These are phyloP conservation scores for Tetranychus cinnabarinus DNA, from an alignment of 1,140 invertebrate species.

Conservation along the genomic window DNA sequence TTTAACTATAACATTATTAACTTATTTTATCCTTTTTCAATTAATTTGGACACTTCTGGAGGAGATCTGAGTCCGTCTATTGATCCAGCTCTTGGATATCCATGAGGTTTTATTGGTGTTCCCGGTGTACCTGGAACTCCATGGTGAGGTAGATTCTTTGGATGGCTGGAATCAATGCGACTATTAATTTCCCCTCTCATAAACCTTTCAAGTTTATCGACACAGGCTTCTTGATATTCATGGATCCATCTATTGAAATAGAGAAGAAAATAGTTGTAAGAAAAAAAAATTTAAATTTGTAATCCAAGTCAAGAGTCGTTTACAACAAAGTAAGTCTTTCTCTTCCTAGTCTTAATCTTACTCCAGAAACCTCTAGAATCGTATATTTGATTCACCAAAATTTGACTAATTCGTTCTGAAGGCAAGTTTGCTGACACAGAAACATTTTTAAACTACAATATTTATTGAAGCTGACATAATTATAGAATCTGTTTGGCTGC, in stretches of 20 bases:
- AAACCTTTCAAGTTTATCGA: constrained; percentile 77
- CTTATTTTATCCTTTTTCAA: too few species aligned
- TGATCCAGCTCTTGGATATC: background rate
- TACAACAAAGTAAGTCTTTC: too few species aligned
- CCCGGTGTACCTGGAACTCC: constrained; percentile 9
- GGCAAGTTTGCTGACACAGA: too few species aligned
- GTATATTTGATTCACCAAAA: too few species aligned
- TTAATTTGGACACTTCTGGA: background rate
- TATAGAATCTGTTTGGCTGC: too few species aligned
- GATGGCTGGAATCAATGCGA: background rate
- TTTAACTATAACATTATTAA: too few species aligned
- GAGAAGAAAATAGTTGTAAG: background rate
- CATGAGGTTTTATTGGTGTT: constrained; percentile 1
- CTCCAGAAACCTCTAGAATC: too few species aligned
- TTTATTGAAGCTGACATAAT: too few species aligned
- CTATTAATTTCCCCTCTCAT: constrained; percentile 22
- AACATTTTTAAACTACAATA: too few species aligned
- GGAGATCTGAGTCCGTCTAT: background rate
- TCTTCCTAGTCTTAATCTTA: too few species aligned
- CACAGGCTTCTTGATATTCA: constrained; percentile 87
- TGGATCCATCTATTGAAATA: constrained; percentile 67
- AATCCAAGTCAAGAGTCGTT: background rate
- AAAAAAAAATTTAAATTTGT: background rate
- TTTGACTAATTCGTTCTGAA: too few species aligned
- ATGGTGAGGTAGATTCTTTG: background rate